These are phyloP conservation scores for Notospermus geniculatus DNA, from an alignment of 1,140 invertebrate species.

Conservation along the genomic window DNA sequence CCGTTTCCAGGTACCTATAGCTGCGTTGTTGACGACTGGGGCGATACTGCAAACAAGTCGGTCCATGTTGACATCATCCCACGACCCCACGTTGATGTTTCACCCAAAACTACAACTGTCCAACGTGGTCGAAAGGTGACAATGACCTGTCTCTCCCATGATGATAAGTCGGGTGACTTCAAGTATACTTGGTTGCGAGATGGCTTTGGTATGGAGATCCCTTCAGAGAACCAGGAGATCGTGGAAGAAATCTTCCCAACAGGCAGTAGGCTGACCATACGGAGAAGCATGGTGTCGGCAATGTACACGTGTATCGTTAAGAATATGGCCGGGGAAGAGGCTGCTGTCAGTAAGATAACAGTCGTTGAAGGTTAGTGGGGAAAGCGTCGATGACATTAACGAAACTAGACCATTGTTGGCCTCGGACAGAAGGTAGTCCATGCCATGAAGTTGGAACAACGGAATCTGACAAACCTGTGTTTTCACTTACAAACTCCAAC, in stretches of 20 bases:
- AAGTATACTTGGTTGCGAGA: conserved; percentile 27
- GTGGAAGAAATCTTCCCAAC: conserved; percentile 32
- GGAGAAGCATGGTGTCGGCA: conserved; percentile 10
- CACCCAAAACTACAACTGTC: conserved; percentile 25
- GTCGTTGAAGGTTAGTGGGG: conserved; percentile 19
- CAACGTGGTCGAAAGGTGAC: conserved; percentile 16
- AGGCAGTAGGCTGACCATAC: conserved; percentile 27
- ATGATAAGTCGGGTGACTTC: conserved; percentile 30
- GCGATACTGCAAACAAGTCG: conserved; percentile 21
- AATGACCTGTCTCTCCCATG: conserved; percentile 30
- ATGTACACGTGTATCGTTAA: conserved; percentile 31
- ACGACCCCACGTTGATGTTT: conserved; percentile 29
- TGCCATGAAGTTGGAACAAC: no score
- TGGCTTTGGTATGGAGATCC: conserved; percentile 10
- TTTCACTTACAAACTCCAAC: no score
- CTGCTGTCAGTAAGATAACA: conserved; percentile 24
- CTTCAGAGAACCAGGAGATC: conserved; percentile 20
- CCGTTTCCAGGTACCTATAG: conserved; percentile 26
- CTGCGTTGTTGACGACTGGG: conserved; percentile 28
- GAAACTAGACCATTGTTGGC: no score
- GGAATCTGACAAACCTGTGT: no score
- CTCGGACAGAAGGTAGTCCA: no score
- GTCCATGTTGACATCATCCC: conserved; percentile 29
- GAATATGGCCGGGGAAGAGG: conserved; percentile 28
- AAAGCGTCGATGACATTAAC: no score